phyloP scores from a whole-genome alignment of 2,113 vertebrate genomes.

The Gracilinanus agilis region DNA sequence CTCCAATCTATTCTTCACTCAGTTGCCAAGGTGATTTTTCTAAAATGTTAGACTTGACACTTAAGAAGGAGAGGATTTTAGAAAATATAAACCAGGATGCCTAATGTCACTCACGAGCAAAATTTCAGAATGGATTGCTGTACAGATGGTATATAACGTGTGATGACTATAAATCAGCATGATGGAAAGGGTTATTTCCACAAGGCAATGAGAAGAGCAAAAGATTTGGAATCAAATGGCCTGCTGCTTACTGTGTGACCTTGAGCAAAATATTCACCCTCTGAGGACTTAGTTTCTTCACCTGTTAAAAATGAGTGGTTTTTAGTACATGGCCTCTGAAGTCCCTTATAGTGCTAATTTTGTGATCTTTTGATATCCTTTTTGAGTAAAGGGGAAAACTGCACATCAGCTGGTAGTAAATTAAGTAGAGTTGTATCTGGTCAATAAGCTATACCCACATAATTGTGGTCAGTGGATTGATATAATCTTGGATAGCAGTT shows the following conservation, averaged over 20 bases:
- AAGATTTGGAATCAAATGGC: too few species aligned
- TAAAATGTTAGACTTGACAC: background rate
- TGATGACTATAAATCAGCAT: background rate
- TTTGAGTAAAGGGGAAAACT: background rate
- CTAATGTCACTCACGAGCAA: background rate
- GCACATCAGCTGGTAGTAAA: background rate
- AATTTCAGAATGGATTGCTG: background rate
- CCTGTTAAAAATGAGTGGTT: background rate
- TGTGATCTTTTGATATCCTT: background rate
- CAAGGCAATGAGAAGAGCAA: background rate
- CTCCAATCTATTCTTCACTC: background rate
- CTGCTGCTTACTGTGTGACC: background rate
- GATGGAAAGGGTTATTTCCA: background rate
- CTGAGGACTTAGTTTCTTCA: background rate
- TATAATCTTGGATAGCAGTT: background rate
- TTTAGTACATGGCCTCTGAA: background rate
- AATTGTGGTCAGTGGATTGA: background rate
- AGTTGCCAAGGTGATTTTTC: background rate
- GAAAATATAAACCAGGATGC: background rate
- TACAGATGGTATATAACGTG: background rate
- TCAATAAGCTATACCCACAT: background rate
- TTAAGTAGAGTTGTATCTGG: background rate
- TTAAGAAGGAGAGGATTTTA: background rate
- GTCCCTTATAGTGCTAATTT: background rate
- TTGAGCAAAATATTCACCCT: background rate